Evolutionary conservation across 37 sponge, comb jelly and placozoan species (phyloP).

Genomic region (Petrosia ficiformis): DNA sequence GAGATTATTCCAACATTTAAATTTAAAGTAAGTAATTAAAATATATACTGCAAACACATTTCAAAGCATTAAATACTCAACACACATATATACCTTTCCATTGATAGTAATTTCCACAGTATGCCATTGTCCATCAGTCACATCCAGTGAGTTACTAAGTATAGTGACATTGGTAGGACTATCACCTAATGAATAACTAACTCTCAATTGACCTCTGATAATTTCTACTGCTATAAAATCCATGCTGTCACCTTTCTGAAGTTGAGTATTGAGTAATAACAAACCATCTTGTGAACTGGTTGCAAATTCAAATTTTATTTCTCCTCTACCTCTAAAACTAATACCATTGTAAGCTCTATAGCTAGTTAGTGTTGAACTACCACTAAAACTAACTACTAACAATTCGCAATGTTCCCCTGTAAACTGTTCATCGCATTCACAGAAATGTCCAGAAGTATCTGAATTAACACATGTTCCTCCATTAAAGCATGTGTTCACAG

Average conservation of each 20-base stretch:
- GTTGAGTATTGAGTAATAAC: slow-evolving; percentile 46
- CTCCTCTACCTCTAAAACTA: slow-evolving; percentile 16
- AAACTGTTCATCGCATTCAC: slow-evolving; percentile 10
- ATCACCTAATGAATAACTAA: slow-evolving; percentile 44
- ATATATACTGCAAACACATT: too few relatives aligned
- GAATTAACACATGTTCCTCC: background rate
- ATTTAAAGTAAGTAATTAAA: too few relatives aligned
- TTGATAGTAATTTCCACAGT: slow-evolving; percentile 28
- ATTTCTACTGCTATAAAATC: slow-evolving; percentile 50
- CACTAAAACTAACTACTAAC: slow-evolving; percentile 43
- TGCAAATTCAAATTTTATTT: slow-evolving; percentile 36
- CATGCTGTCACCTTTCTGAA: slow-evolving; percentile 19
- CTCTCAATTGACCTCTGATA: slow-evolving; percentile 25
- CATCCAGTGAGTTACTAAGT: slow-evolving; percentile 4
- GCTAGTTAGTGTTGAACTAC: slow-evolving; percentile 6
- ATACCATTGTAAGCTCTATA: slow-evolving; percentile 49
- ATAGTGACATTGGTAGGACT: background rate
- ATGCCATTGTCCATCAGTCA: slow-evolving; percentile 60
- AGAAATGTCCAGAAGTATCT: background rate
- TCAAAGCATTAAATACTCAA: too few relatives aligned
- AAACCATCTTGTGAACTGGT: slow-evolving; percentile 33
- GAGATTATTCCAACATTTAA: too few relatives aligned
- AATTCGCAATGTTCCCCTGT: slow-evolving; percentile 1
- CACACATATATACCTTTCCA: slow-evolving; percentile 37
- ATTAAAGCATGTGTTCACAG: slow-evolving; percentile 1